A percentile compares a stretch with the other conserved stretches of the same genome.
These are phyloP conservation scores for Rotaria macrura DNA, from an alignment of 2,888 invertebrate genomes.

Conservation along the genomic window DNA sequence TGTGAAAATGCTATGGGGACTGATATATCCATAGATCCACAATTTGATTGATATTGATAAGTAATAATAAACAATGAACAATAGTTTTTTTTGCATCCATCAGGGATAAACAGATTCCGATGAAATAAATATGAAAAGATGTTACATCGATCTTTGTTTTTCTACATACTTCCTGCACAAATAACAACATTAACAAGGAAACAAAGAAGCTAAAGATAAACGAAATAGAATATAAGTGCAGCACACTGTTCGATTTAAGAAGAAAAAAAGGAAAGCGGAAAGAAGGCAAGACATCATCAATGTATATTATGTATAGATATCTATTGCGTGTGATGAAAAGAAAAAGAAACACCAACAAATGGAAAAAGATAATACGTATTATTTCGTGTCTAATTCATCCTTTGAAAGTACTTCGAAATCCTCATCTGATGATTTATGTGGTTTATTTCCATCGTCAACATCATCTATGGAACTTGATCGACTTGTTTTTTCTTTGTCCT, in stretches of 20 bases:
- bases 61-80: neutral
- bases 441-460: neutral
- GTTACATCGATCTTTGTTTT: neutral
- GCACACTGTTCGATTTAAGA: neutral
- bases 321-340: neutral
- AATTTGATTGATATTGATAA: neutral
- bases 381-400: constrained; percentile 15
- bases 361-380: neutral
- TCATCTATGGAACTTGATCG: neutral
- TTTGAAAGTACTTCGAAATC: constrained; percentile 3
- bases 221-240: neutral
- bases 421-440: neutral
- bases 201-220: too few species aligned
- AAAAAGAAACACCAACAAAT: neutral
- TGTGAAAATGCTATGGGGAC: neutral
- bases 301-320: neutral
- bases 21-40: neutral
- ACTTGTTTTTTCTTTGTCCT: neutral
- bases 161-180: neutral
- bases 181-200: neutral
- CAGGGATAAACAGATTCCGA: neutral
- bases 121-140: neutral
- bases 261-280: neutral
- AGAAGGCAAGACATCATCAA: neutral
- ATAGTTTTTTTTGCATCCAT: neutral